Conservation (phyloP, 92 coral and sea anemone genomes). For the Virgularia gustaviana region DNA sequence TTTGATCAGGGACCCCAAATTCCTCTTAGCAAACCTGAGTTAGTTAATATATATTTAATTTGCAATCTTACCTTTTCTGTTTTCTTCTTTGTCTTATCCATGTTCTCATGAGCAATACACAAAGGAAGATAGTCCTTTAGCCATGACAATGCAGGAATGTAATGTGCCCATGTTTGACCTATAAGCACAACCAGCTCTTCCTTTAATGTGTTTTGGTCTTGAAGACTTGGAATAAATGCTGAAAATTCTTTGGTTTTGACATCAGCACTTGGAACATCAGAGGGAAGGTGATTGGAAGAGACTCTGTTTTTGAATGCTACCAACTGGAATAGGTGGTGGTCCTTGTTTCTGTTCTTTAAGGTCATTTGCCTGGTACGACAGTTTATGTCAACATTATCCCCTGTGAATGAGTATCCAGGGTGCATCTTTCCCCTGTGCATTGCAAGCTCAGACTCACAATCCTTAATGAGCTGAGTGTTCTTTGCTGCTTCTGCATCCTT, state of each 20-base stretch:
- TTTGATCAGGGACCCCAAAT: too few species aligned
- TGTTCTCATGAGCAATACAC: slow-evolving; percentile 34
- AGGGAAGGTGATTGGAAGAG: slow-evolving; percentile 44
- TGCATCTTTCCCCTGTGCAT: slow-evolving; percentile 46
- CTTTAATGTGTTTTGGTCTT: slow-evolving; percentile 28
- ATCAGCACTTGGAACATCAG: neutral
- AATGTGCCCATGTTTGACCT: slow-evolving; percentile 42
- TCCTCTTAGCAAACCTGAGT: too few species aligned
- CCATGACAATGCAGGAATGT: slow-evolving; percentile 48
- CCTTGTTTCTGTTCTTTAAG: slow-evolving; percentile 26
- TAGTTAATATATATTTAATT: too few species aligned
- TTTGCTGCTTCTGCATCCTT: neutral
- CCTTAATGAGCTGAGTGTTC: too few species aligned
- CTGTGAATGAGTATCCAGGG: slow-evolving; percentile 56
- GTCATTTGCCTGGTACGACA: slow-evolving; percentile 39
- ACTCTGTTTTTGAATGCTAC: slow-evolving; percentile 42
- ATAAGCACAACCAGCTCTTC: slow-evolving; percentile 32
- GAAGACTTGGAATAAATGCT: slow-evolving; percentile 44
- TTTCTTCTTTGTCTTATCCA: slow-evolving; percentile 36
- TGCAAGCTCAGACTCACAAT: neutral
- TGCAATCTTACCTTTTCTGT: too few species aligned
- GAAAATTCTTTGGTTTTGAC: slow-evolving; percentile 16
- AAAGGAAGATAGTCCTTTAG: slow-evolving; percentile 33
- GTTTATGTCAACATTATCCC: slow-evolving; percentile 55
- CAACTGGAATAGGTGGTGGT: slow-evolving; percentile 45